A percentile compares a stretch with the other conserved stretches of the same genome.
Conservation (phyloP, 1,140 invertebrate species). For the Aleiodes sp. region DNA sequence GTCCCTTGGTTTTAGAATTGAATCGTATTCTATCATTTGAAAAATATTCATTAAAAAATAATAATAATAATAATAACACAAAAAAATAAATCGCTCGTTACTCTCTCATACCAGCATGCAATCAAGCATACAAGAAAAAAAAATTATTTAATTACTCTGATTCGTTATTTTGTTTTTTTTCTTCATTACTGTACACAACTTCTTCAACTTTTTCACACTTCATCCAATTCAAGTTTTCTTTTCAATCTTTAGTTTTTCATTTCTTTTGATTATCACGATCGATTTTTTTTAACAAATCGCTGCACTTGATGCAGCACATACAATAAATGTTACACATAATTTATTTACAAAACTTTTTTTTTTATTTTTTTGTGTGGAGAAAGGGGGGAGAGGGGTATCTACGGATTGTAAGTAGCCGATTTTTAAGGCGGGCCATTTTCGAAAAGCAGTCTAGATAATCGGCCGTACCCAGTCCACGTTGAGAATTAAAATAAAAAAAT, state of each 20-base stretch:
- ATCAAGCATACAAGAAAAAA: neutral
- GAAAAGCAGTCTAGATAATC: conserved; percentile 16
- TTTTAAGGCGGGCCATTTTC: conserved; percentile 15
- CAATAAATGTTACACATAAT: neutral
- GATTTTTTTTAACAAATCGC: conserved; percentile 21
- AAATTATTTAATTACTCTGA: neutral
- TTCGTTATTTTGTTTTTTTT: neutral
- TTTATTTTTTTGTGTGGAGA: too few relatives aligned
- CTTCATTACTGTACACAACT: conserved; percentile 33
- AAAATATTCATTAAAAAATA: conserved; percentile 23
- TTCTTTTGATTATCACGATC: conserved; percentile 34
- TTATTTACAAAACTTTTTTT: conserved; percentile 9
- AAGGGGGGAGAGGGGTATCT: neutral
- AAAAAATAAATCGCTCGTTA: too few relatives aligned
- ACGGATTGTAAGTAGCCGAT: neutral
- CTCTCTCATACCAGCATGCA: neutral
- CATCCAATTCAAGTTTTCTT: neutral
- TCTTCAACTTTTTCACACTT: neutral
- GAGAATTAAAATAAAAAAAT: too few relatives aligned
- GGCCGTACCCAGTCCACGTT: conserved; percentile 3
- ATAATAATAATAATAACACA: too few relatives aligned
- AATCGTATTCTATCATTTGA: conserved; percentile 23
- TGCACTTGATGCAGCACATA: neutral
- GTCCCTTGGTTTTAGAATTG: conserved; percentile 37
- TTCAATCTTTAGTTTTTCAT: neutral